Evolutionary conservation across 2,797 vertebrate genomes (phyloP).

Genomic region (Notolabrus celidotus): DNA sequence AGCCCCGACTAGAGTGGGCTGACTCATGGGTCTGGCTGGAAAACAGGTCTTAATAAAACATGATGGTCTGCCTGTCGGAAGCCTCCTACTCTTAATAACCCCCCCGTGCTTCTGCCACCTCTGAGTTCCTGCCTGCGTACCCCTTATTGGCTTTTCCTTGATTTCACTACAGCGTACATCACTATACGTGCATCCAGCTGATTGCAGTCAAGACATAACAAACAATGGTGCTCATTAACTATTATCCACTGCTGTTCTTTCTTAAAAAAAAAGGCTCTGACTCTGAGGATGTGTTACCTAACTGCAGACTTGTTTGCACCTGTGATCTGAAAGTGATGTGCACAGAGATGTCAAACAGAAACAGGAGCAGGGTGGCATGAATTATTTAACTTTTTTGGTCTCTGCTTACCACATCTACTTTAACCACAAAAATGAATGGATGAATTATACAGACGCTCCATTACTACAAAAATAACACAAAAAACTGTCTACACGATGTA

Average conservation of each 20-base stretch:
- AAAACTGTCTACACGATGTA: too few relatives aligned
- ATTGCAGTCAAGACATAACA: conserved; percentile 18
- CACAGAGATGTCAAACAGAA: too few relatives aligned
- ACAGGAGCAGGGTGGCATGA: too few relatives aligned
- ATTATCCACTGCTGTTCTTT: neutral
- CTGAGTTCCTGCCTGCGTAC: conserved; percentile 26
- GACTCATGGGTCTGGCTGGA: conserved; percentile 74
- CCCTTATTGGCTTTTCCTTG: conserved; percentile 17
- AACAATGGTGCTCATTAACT: neutral
- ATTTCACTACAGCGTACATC: conserved; percentile 31
- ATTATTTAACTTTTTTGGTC: too few relatives aligned
- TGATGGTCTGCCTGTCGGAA: conserved; percentile 67
- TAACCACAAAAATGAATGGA: too few relatives aligned
- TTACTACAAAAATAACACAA: too few relatives aligned
- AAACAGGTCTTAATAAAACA: conserved; percentile 80
- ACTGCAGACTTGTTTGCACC: too few relatives aligned
- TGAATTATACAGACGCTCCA: too few relatives aligned
- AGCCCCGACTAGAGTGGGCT: conserved; percentile 63
- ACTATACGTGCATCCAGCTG: conserved; percentile 11
- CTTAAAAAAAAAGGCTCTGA: too few relatives aligned
- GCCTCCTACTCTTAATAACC: conserved; percentile 54
- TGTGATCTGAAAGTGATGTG: too few relatives aligned
- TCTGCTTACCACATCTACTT: too few relatives aligned
- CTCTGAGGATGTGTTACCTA: too few relatives aligned
- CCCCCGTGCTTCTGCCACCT: conserved; percentile 35